Evolutionary conservation across 2,888 invertebrate species (phyloP).

Genomic region (Agonopterix heracliana): DNA sequence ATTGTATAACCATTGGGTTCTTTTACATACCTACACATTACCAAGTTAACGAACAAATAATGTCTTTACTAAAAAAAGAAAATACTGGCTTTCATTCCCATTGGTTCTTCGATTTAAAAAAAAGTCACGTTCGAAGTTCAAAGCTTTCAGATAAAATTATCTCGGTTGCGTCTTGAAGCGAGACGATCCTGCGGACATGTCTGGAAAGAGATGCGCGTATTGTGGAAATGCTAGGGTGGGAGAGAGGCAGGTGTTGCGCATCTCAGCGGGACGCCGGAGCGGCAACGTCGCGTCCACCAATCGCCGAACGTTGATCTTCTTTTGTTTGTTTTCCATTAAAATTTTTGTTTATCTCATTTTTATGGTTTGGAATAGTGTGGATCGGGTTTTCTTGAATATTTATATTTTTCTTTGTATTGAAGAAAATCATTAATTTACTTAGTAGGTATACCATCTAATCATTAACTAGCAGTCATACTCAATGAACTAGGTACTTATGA

Average conservation of each 20-base stretch:
- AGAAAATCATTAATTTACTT: no score
- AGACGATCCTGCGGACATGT: conserved; percentile 67
- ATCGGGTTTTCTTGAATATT: conserved; percentile 5
- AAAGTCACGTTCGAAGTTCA: conserved; percentile 58
- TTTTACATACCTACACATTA: background rate
- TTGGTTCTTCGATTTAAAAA: conserved; percentile 49
- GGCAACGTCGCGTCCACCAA: conserved; percentile 73
- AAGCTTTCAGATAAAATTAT: conserved; percentile 70
- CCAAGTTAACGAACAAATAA: background rate
- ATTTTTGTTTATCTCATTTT: conserved; percentile 36
- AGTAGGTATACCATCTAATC: no score
- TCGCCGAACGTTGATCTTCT: conserved; percentile 55
- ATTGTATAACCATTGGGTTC: background rate
- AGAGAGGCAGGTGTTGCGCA: conserved; percentile 41
- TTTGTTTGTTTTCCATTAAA: conserved; percentile 49
- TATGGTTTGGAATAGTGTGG: conserved; percentile 25
- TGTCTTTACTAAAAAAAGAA: background rate
- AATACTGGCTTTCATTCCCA: conserved; percentile 16
- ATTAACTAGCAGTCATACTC: no score
- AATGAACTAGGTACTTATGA: no score
- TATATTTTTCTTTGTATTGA: background rate
- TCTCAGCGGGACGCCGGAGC: conserved; percentile 59
- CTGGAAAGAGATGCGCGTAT: conserved; percentile 35
- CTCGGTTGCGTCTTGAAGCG: conserved; percentile 72
- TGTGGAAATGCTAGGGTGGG: conserved; percentile 15